phyloP scores from a whole-genome alignment of 2,888 invertebrate species.

The Perizoma flavofasciatum region DNA sequence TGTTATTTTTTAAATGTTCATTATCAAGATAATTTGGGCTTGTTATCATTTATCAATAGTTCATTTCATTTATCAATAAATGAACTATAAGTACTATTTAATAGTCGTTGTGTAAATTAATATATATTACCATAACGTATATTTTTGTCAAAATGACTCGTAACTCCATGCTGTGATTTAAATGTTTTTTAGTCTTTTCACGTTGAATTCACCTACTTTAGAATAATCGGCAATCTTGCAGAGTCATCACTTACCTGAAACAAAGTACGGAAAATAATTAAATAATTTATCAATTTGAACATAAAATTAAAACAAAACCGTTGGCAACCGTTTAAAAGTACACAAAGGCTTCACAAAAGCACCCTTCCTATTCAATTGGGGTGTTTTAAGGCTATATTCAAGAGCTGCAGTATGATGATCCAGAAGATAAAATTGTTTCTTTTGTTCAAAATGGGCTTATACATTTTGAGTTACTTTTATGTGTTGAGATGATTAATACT shows the following conservation, averaged over 20 bases:
- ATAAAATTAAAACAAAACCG: slow-evolving; percentile 47
- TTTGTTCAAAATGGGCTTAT: slow-evolving; percentile 35
- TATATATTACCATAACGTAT: too few relatives aligned
- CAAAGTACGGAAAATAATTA: slow-evolving; percentile 42
- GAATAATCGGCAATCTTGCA: slow-evolving; percentile 5
- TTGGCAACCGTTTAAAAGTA: slow-evolving; percentile 39
- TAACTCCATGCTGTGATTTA: too few relatives aligned
- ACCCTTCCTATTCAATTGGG: slow-evolving; percentile 37
- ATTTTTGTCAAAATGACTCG: too few relatives aligned
- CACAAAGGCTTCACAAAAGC: slow-evolving; percentile 44
- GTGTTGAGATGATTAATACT: slow-evolving; percentile 26
- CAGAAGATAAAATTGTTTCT: slow-evolving; percentile 39
- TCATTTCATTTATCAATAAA: too few relatives aligned
- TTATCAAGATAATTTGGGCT: too few relatives aligned
- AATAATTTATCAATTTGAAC: slow-evolving; percentile 43
- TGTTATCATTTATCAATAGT: too few relatives aligned
- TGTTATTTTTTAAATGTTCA: too few relatives aligned
- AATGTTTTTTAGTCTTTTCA: too few relatives aligned
- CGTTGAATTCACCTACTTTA: neutral
- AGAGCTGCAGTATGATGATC: slow-evolving; percentile 35
- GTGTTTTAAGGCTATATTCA: slow-evolving; percentile 28
- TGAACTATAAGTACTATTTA: too few relatives aligned
- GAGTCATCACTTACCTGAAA: slow-evolving; percentile 59
- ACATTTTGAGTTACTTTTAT: slow-evolving; percentile 35
- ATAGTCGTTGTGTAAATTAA: too few relatives aligned